These are phyloP conservation scores for Pseudomugil gertrudae DNA, from an alignment of 2,797 vertebrate genomes.

Conservation along the genomic window DNA sequence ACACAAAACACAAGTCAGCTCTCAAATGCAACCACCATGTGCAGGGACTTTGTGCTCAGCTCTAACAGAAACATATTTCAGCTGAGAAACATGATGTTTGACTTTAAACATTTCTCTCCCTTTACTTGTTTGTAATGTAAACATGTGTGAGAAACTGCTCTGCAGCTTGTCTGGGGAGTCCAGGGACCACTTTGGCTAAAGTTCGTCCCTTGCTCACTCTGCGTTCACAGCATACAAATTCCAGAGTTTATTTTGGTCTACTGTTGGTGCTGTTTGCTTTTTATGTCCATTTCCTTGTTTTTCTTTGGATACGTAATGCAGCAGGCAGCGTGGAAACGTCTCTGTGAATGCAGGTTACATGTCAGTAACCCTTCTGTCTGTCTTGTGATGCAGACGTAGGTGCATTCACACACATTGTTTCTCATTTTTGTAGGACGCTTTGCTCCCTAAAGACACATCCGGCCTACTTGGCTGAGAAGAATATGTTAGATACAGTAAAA, in stretches of 20 bases:
- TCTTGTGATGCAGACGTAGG: conserved; percentile 6
- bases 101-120: conserved; percentile 1
- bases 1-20: too few relatives aligned
- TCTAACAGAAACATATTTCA: conserved; percentile 4
- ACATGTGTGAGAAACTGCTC: conserved; percentile 13
- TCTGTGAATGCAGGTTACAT: conserved; percentile 8
- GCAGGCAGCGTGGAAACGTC: conserved; percentile 6
- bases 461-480: conserved; percentile 12
- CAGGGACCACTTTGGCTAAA: conserved; percentile 18
- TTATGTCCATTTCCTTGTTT: not conserved
- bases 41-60: conserved; percentile 18
- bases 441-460: conserved; percentile 16
- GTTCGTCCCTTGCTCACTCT: conserved; percentile 18
- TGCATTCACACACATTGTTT: conserved; percentile 26
- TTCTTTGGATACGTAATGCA: conserved; percentile 50
- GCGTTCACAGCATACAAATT: conserved; percentile 49
- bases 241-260: conserved; percentile 71
- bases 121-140: conserved; percentile 8
- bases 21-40: conserved; percentile 29
- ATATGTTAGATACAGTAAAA: conserved; percentile 24
- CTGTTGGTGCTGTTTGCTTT: conserved; percentile 55
- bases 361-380: not conserved
- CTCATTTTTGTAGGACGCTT: conserved; percentile 13
- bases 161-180: not conserved
- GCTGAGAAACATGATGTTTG: conserved; percentile 22